Percentiles rank a stretch among this genome's conserved stretches.
These are phyloP conservation scores for Microcebus tavaratra DNA, from an alignment of 2,113 vertebrate species.

Conservation along the genomic window DNA sequence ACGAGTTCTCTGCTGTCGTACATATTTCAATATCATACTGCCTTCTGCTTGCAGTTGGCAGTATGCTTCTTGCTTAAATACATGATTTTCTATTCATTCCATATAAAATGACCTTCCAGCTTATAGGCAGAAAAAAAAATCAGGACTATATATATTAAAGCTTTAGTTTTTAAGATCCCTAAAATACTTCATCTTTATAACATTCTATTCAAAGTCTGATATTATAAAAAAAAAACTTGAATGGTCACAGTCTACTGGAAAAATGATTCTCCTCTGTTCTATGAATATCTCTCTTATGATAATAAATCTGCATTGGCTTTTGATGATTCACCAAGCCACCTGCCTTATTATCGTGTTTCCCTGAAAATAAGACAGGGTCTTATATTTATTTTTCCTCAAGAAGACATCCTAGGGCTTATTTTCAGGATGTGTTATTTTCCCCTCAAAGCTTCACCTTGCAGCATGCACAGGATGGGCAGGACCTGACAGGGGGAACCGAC, in stretches of 20 bases:
- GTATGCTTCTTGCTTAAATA: neutral
- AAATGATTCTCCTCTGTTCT: slow-evolving; percentile 32
- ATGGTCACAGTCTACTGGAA: slow-evolving; percentile 6
- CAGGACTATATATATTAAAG: neutral
- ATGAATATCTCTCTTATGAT: neutral
- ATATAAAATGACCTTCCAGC: neutral
- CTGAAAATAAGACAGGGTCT: too few species aligned
- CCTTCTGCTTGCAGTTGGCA: neutral
- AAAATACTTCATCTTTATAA: neutral
- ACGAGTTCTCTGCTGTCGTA: neutral
- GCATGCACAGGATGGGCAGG: too few species aligned
- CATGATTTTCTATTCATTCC: neutral
- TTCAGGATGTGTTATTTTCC: too few species aligned
- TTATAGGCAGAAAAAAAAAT: neutral
- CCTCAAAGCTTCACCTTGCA: too few species aligned
- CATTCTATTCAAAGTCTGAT: slow-evolving; percentile 30
- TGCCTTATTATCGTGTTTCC: neutral
- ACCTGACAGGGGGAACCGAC: too few species aligned
- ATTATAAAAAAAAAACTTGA: slow-evolving; percentile 1
- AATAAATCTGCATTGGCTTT: neutral
- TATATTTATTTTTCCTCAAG: too few species aligned
- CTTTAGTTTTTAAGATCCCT: neutral
- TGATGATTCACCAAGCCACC: neutral
- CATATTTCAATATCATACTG: neutral
- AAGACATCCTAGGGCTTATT: too few species aligned